phyloP scores from a whole-genome alignment of 2,113 vertebrate genomes.

The Buteo buteo region DNA sequence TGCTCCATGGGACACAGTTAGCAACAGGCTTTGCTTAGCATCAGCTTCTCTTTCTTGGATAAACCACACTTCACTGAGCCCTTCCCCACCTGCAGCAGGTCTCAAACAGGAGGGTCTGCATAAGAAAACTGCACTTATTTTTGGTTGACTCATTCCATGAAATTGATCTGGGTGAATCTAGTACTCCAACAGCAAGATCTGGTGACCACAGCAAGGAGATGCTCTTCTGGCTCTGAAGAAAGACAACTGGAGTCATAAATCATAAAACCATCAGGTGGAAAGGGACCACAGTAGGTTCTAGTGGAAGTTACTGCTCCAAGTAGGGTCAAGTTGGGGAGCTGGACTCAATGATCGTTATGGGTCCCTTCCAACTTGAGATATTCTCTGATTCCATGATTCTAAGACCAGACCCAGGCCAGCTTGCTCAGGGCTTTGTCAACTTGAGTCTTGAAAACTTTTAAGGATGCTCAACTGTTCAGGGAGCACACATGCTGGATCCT shows the following conservation, averaged over 20 bases:
- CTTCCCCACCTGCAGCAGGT: not conserved
- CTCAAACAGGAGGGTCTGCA: not conserved
- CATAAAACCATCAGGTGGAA: not conserved
- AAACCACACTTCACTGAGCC: not conserved
- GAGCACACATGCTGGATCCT: not conserved
- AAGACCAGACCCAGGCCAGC: not conserved
- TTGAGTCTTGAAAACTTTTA: not conserved
- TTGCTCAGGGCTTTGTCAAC: not conserved
- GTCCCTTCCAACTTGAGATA: not conserved
- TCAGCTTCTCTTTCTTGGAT: not conserved
- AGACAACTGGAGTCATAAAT: not conserved
- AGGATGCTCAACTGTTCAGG: not conserved
- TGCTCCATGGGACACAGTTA: not conserved
- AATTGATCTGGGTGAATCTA: not conserved
- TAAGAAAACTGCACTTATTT: not conserved
- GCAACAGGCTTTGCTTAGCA: not conserved
- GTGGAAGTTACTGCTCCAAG: not conserved
- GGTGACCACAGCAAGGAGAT: not conserved
- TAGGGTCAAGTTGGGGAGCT: not conserved
- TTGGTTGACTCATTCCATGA: not conserved
- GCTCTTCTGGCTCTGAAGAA: not conserved
- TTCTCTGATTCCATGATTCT: not conserved
- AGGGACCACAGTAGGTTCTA: not conserved
- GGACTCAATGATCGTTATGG: fast-evolving
- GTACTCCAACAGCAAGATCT: not conserved